Conservation (phyloP, 2,797 vertebrate genomes). For the Falco berigora region DNA sequence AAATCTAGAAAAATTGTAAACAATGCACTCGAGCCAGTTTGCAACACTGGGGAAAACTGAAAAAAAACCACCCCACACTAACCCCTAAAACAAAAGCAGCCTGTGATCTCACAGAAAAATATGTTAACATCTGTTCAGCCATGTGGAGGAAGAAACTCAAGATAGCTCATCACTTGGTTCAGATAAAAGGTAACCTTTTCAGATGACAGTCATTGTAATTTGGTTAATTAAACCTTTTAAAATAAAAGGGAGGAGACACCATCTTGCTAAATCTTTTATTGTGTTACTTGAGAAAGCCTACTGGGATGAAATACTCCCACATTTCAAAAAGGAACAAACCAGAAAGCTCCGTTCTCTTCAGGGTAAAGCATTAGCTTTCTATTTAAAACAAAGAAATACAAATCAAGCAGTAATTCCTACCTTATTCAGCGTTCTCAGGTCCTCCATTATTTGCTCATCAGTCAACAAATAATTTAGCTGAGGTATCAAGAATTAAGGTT, state of each 20-base stretch:
- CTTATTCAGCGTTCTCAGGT: slow-evolving; percentile 94
- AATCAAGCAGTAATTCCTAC: slow-evolving; percentile 60
- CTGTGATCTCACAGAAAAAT: background rate
- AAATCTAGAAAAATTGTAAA: background rate
- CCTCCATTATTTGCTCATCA: slow-evolving; percentile 98
- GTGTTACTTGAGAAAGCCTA: background rate
- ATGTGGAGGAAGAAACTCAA: background rate
- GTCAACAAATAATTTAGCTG: slow-evolving; percentile 97
- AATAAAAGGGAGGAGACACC: background rate
- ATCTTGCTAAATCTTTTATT: background rate
- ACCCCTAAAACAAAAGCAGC: background rate
- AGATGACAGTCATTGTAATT: background rate
- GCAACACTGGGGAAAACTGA: background rate
- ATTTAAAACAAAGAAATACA: background rate
- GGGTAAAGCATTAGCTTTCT: background rate
- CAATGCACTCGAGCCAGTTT: background rate
- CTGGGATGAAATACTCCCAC: background rate
- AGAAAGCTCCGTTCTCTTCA: background rate
- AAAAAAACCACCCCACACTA: background rate
- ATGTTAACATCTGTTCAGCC: background rate
- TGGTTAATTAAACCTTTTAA: slow-evolving; percentile 15
- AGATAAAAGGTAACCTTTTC: slow-evolving; percentile 5
- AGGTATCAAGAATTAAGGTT: slow-evolving; percentile 67
- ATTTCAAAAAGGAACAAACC: background rate
- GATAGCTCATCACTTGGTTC: background rate